Base-by-base conservation (phyloP, 2,888 invertebrate genomes). In the Eupithecia subfuscata region DNA sequence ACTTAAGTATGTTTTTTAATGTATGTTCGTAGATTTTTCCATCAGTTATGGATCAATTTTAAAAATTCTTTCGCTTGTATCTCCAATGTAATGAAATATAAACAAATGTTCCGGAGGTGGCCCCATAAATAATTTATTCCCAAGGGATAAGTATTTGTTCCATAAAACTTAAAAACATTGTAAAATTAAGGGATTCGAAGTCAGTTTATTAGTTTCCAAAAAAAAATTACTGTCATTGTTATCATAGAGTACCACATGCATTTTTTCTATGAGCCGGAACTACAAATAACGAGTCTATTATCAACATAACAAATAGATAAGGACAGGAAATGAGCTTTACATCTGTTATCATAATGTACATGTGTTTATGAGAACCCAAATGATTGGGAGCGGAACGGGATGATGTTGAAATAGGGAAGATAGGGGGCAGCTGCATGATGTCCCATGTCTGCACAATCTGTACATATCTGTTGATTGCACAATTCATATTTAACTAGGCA, bases 251-350 rank as follows among this genome's bases (percentile, higher is more conserved):
- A 25, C 63, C 65, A 8, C 11, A 7, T 43, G 37, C 65, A 37
- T 40, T 67, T 65, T 64, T 65, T 40, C 40, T 40, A 40, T 43
- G 22, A 67, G 40, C 71, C 52, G 67, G 72, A 78, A 75, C 72
- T 70, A 75, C 73, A 70, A 56, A n/a, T n/a, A 56, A 22, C 40
- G 67, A 34, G 30, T 72, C 60, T 30, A 65, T 34, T 73, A 76
- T 71, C 73, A 76, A 75, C 74, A 70, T 73, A 73, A 78, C 80
- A 81, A 78, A 82, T 48, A 78, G 78, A 80, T 80, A 86, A 82
- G 22, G 48, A 64, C 86, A 89, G 90, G 90, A 90, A 87, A 85
- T 84, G 80, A 79, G 81, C 81, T 82, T 86, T 84, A 82, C 78
- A 79, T 82, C 71, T 82, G 79, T 87, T 87, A 87, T 89, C 86